Evolutionary conservation across 2,888 invertebrate species (phyloP).

Genomic region (Perithous albicinctus): DNA sequence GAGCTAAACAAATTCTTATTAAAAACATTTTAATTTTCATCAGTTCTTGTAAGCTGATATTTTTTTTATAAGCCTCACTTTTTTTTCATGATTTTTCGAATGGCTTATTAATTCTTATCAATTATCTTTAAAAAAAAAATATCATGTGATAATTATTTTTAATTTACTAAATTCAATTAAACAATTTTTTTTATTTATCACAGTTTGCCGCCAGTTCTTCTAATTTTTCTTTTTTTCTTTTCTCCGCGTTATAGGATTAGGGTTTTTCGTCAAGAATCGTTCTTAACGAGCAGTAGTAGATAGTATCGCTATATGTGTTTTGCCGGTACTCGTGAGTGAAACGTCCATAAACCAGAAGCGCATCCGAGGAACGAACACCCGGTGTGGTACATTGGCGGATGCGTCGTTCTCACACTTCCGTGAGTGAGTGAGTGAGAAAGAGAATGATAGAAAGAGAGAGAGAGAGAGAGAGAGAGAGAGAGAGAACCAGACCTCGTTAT

Average conservation of each 20-base stretch:
- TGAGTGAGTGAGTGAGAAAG: not conserved
- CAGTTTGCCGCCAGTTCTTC: not conserved
- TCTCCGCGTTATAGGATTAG: not conserved
- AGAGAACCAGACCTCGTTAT: conserved; percentile 69
- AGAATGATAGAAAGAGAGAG: not conserved
- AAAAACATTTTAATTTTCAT: too few species aligned
- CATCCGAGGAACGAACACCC: not conserved
- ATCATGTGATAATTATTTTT: too few species aligned
- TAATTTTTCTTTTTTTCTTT: not conserved
- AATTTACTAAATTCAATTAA: too few species aligned
- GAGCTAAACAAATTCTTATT: too few species aligned
- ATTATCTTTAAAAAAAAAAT: too few species aligned
- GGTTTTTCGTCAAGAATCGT: conserved; percentile 8
- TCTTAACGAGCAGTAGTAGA: not conserved
- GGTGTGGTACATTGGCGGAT: conserved; percentile 10
- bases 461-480: conserved; percentile 1
- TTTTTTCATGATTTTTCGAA: too few species aligned
- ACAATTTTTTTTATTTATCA: too few species aligned
- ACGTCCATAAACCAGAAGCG: conserved; percentile 17
- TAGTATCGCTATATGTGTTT: not conserved
- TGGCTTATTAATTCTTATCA: too few species aligned
- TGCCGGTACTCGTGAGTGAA: not conserved
- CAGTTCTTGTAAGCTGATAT: too few species aligned
- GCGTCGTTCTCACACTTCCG: conserved; percentile 6
- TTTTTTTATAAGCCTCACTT: too few species aligned